phyloP scores from a whole-genome alignment of 2,888 invertebrate species.

The Gryllus longicercus region DNA sequence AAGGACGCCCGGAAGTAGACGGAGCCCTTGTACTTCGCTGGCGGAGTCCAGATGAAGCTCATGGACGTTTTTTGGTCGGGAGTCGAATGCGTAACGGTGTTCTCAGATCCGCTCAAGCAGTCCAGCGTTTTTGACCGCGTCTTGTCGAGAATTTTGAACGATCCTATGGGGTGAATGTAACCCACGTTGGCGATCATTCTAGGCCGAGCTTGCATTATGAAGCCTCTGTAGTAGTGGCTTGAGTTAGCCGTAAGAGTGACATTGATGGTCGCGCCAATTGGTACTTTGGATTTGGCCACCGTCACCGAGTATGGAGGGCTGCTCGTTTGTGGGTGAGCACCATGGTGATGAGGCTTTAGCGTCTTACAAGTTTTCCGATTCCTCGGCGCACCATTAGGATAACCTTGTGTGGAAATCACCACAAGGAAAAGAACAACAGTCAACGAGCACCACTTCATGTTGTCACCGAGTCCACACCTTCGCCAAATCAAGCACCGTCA shows the following conservation, averaged over 20 bases:
- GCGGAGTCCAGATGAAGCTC: neutral
- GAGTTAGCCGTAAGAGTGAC: neutral
- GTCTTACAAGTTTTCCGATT: no score
- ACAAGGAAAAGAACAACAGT: no score
- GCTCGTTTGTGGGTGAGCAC: no score
- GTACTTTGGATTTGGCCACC: no score
- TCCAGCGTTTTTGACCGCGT: neutral
- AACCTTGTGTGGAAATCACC: no score
- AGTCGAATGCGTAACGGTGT: neutral
- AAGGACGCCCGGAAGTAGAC: neutral
- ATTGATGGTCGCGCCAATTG: neutral
- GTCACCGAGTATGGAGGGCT: no score
- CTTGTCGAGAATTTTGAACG: neutral
- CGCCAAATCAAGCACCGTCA: no score
- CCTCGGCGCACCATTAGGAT: no score
- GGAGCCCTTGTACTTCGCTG: neutral
- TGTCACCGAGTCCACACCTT: no score
- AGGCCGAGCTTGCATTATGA: neutral
- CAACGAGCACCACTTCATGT: no score
- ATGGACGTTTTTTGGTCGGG: neutral
- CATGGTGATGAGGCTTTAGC: no score
- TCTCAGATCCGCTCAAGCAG: neutral
- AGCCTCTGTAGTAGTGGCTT: neutral
- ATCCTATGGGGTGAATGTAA: neutral
- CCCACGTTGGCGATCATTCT: neutral